These are phyloP conservation scores for Coelinius sp. DNA, from an alignment of 2,888 invertebrate species.

Conservation along the genomic window DNA sequence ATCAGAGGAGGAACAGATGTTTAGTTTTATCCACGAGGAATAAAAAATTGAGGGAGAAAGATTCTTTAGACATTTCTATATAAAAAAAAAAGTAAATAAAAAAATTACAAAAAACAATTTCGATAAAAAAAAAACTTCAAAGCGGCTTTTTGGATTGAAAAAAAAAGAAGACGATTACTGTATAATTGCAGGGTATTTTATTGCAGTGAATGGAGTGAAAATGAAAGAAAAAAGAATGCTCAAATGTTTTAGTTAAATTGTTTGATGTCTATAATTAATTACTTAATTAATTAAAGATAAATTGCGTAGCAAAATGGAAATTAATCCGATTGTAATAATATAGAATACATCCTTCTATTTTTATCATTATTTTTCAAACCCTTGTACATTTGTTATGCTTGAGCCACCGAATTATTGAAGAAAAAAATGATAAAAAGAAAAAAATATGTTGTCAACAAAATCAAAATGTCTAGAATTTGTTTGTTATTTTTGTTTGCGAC, in stretches of 20 bases:
- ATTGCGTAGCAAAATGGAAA: slow-evolving; percentile 16
- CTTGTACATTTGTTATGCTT: slow-evolving; percentile 21
- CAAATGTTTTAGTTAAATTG: slow-evolving; percentile 45
- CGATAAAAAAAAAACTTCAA: not conserved
- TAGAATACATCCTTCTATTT: slow-evolving; percentile 28
- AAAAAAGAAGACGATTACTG: not conserved
- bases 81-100: not conserved
- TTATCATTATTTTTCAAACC: slow-evolving; percentile 23
- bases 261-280: slow-evolving; percentile 44
- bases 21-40: slow-evolving; percentile 38
- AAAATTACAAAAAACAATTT: slow-evolving; percentile 2
- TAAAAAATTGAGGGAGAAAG: not conserved
- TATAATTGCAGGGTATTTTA: slow-evolving; percentile 30
- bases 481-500: no score
- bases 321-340: slow-evolving; percentile 14
- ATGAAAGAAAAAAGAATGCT: slow-evolving; percentile 45
- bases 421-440: no score
- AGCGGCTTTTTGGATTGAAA: slow-evolving; percentile 2
- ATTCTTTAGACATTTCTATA: not conserved
- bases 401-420: slow-evolving; percentile 1
- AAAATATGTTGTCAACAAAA: no score
- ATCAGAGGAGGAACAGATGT: slow-evolving; percentile 42
- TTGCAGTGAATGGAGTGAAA: slow-evolving; percentile 33
- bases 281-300: not conserved
- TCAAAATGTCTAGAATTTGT: no score